Conservation (phyloP, 2,113 vertebrate genomes). For the Capricornis sumatraensis region DNA sequence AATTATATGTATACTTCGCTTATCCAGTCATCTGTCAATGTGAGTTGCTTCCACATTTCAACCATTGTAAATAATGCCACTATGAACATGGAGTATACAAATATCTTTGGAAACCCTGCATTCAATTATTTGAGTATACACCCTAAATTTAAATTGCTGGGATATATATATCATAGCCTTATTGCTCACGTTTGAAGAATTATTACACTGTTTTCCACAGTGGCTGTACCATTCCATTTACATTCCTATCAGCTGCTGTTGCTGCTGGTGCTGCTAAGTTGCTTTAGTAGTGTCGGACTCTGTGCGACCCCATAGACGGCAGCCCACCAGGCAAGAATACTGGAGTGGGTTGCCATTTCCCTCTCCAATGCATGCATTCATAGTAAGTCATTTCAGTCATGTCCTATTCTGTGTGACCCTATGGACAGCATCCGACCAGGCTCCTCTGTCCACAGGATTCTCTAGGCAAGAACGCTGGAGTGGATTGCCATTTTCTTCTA, state of each 20-base stretch:
- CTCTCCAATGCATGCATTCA: background rate
- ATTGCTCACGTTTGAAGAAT: background rate
- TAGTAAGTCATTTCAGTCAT: background rate
- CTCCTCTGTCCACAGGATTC: background rate
- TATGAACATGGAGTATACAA: background rate
- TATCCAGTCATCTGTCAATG: background rate
- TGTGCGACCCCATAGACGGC: fast-evolving
- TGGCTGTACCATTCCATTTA: background rate
- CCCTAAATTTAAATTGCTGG: background rate
- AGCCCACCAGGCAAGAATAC: background rate
- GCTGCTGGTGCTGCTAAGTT: background rate
- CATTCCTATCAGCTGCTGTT: background rate
- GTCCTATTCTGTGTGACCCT: background rate
- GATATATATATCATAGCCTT: too few species aligned
- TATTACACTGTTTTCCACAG: background rate
- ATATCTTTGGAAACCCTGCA: background rate
- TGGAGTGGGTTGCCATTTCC: background rate
- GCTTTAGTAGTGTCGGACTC: background rate
- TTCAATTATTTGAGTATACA: background rate
- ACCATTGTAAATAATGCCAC: background rate
- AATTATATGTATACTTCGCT: too few species aligned
- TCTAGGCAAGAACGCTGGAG: background rate
- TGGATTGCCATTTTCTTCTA: background rate
- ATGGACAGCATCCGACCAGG: background rate
- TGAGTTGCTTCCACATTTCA: background rate